A percentile compares a stretch with the other conserved stretches of the same genome.
Evolutionary conservation across 2,888 invertebrate species (phyloP).

Genomic region (Dioctria linearis): DNA sequence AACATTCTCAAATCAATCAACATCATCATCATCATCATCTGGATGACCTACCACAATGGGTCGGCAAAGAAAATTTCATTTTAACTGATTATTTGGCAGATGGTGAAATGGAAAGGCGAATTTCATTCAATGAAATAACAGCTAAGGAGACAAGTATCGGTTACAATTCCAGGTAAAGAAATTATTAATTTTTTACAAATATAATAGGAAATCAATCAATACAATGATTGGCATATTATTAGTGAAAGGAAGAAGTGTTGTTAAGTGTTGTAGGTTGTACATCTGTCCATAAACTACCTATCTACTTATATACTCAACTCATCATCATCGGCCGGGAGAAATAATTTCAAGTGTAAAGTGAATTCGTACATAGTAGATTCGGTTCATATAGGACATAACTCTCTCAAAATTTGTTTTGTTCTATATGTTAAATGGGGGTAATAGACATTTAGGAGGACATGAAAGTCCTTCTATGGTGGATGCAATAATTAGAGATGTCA

Average conservation of each 20-base stretch:
- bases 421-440: background rate
- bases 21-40: background rate
- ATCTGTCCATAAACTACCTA: no score
- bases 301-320: no score
- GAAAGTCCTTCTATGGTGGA: background rate
- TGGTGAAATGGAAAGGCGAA: conserved; percentile 79
- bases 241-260: no score
- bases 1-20: background rate
- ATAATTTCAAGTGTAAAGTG: background rate
- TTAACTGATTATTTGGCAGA: conserved; percentile 78
- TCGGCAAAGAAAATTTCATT: conserved; percentile 75
- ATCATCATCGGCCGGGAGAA: background rate
- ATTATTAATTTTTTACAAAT: background rate
- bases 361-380: background rate
- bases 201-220: background rate
- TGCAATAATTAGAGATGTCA: conserved; percentile 38
- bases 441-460: background rate
- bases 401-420: conserved; percentile 17
- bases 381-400: no score
- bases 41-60: conserved; percentile 40
- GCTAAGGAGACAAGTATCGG: conserved; percentile 76
- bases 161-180: conserved; percentile 46
- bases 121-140: conserved; percentile 77
- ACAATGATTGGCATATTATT: no score
- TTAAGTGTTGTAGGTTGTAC: no score